Conservation (phyloP, 2,888 invertebrate species). For the Thecocarcelia acutangulata region DNA sequence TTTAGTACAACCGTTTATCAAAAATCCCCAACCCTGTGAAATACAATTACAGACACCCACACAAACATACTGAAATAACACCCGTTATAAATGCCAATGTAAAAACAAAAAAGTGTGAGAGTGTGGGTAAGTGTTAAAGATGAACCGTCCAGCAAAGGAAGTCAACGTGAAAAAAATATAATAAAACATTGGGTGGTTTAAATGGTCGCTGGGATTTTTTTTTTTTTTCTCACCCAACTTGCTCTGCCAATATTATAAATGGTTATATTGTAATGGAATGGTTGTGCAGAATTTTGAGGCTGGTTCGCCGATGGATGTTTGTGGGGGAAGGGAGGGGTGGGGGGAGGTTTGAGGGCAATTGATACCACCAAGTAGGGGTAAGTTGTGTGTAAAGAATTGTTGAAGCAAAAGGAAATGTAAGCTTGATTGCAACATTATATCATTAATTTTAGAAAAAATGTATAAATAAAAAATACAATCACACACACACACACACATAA, state of each 20-base stretch:
- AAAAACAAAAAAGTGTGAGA: slow-evolving; percentile 28
- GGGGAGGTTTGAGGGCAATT: slow-evolving; percentile 14
- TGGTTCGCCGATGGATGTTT: no score
- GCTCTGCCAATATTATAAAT: slow-evolving; percentile 61
- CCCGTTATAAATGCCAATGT: slow-evolving; percentile 21
- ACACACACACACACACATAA: not conserved
- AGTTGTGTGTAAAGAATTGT: slow-evolving; percentile 53
- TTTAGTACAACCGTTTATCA: slow-evolving; percentile 30
- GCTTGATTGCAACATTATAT: slow-evolving; percentile 70
- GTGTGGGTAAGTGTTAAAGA: slow-evolving; percentile 59
- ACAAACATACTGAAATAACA: slow-evolving; percentile 21
- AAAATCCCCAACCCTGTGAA: slow-evolving; percentile 24
- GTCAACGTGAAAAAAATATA: not conserved
- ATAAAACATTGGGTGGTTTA: slow-evolving; percentile 46
- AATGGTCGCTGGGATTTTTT: slow-evolving; percentile 48
- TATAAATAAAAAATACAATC: slow-evolving; percentile 5
- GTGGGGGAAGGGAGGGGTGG: no score
- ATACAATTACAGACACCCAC: slow-evolving; percentile 1
- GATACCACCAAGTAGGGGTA: slow-evolving; percentile 35
- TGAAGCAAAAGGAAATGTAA: slow-evolving; percentile 68
- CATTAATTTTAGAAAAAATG: slow-evolving; percentile 66
- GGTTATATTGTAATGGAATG: slow-evolving; percentile 9
- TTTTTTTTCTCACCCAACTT: slow-evolving; percentile 18
- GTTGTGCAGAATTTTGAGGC: no score
- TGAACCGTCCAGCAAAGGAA: slow-evolving; percentile 40